Evolutionary conservation across 2,797 vertebrate genomes (phyloP), one percentile per base, ranked within the genome.

Genomic region (Alectoris magna): DNA sequence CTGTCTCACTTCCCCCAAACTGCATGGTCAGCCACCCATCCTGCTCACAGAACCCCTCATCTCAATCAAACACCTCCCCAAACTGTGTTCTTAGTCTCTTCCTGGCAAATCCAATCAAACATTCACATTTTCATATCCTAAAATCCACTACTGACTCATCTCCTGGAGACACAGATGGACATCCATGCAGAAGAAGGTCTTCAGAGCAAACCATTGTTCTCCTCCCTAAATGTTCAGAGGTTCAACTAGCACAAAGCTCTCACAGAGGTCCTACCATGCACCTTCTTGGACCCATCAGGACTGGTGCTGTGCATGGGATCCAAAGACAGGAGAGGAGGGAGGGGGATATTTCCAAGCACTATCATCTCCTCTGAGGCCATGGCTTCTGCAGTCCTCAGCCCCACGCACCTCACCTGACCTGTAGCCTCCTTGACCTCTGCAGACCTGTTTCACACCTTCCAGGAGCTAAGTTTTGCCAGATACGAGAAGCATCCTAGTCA

Each of bases 241-340:
- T 72, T 72, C 76, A 55, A 7, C 27, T 27, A 53, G 18, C 79
- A 64, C 51, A 10, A 10, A 7, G 46, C 41, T 53, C 34, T 34
- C 31, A 14, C 11, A 29, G n/a, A 58, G 70, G 68, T 3, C 16
- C 39, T 53, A 34, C 39, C 1, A 0, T 0, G 2, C 4, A 11
- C 34, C 60, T 59, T 43, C 27, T 5, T 24, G 36, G 59, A 43
- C 31, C 6, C 46, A 62, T 43, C 11, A n/a, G 26, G 31, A 44
- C 67, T 41, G 49, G 18, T 55, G 80, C 43, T 34, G 19, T 67
- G n/a, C 39, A 39, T 22, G 36, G 9, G 23, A 11, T 44, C 31
- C 53, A 55, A 27, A 72, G 31, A 36, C 31, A 39, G 38, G 41
- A 87, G 8, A 39, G 38, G 41, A 87, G 7, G 31, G 39, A 79